phyloP scores from a whole-genome alignment of 2,113 vertebrate species.

The Cisticola juncidis region DNA sequence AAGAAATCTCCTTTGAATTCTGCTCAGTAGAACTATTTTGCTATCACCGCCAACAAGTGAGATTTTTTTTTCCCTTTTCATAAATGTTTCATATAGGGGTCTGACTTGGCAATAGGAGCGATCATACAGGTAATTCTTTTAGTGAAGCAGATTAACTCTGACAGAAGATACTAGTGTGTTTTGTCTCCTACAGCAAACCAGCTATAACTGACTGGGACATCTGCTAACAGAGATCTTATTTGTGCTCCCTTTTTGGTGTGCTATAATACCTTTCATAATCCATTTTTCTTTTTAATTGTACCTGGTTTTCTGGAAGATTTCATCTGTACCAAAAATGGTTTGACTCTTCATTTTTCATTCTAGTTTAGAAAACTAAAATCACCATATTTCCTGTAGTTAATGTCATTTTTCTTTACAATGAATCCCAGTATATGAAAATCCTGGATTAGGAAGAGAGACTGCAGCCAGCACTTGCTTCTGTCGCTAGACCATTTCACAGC shows the following conservation, averaged over 20 bases:
- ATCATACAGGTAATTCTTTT: not conserved
- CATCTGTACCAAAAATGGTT: not conserved
- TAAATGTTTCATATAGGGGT: not conserved
- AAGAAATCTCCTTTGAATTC: not conserved
- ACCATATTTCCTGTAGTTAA: not conserved
- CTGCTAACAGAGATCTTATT: constrained; percentile 10
- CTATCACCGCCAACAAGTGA: not conserved
- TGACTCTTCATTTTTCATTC: not conserved
- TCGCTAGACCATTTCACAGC: not conserved
- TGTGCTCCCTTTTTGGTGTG: not conserved
- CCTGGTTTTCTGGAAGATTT: constrained; percentile 18
- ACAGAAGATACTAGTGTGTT: not conserved
- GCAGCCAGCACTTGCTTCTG: constrained; percentile 7
- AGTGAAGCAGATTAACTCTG: not conserved
- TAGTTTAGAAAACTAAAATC: not conserved
- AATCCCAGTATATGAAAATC: constrained; percentile 4
- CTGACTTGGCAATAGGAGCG: not conserved
- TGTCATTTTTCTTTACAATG: constrained; percentile 20
- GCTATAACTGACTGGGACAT: not conserved
- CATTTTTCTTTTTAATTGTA: not conserved
- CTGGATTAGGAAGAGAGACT: constrained; percentile 2
- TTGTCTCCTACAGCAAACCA: not conserved
- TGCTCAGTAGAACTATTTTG: not conserved
- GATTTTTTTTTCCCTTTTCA: not conserved
- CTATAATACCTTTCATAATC: not conserved